Evolutionary conservation across 2,113 vertebrate species (phyloP).

Genomic region (Porphyrio hochstetteri): DNA sequence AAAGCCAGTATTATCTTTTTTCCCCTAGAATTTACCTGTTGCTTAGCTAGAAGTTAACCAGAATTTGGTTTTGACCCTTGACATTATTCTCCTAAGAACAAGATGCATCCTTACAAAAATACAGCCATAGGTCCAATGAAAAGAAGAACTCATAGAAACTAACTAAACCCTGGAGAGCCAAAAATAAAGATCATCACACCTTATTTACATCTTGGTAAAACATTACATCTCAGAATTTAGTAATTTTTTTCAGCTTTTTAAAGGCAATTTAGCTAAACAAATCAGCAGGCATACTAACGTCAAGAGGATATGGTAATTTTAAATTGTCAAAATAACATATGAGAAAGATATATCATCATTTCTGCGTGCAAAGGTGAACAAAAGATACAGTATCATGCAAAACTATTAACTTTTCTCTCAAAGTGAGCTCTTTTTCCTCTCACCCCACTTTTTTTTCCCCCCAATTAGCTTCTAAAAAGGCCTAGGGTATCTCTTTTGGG

Average conservation of each 20-base stretch:
- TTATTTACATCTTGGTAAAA: not conserved
- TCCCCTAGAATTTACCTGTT: not conserved
- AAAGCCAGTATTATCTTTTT: not conserved
- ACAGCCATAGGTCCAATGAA: not conserved
- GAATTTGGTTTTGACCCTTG: not conserved
- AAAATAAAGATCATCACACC: not conserved
- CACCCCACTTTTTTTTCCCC: fast-evolving
- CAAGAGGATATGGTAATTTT: not conserved
- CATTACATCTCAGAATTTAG: not conserved
- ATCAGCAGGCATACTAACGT: not conserved
- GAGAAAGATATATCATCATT: not conserved
- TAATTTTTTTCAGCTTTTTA: not conserved
- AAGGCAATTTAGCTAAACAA: not conserved
- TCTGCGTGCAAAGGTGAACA: not conserved
- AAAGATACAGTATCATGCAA: not conserved
- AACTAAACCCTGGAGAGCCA: not conserved
- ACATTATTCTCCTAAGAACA: not conserved
- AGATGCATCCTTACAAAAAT: not conserved
- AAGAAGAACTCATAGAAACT: not conserved
- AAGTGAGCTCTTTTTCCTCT: not conserved
- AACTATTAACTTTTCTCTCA: not conserved
- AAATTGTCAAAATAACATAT: not conserved
- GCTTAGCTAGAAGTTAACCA: not conserved
- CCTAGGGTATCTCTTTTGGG: not conserved
- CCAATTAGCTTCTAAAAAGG: not conserved